phyloP scores from a whole-genome alignment of 2,888 invertebrate genomes.

The Asteroscopus sphinx region DNA sequence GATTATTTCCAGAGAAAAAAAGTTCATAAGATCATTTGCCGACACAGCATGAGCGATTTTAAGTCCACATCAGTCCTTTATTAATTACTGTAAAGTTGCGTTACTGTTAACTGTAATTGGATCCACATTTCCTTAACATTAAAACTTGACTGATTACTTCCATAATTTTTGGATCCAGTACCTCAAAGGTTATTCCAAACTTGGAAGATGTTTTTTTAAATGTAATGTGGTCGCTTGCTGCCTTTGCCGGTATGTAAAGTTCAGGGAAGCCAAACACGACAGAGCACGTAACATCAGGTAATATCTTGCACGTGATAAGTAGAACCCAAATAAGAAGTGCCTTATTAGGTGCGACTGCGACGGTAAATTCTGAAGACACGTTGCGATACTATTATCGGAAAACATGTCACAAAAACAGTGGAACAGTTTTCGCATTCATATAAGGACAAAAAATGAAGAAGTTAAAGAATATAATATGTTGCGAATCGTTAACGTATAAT shows the following conservation, averaged over 20 bases:
- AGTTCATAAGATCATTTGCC: no score
- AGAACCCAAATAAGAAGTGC: not conserved
- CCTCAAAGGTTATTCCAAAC: slow-evolving; percentile 39
- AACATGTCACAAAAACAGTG: not conserved
- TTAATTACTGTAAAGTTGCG: not conserved
- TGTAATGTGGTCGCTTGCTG: slow-evolving; percentile 34
- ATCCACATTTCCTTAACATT: slow-evolving; percentile 22
- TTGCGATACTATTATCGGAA: not conserved
- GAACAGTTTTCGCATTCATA: no score
- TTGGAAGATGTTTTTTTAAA: slow-evolving; percentile 34
- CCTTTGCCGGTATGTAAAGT: slow-evolving; percentile 24
- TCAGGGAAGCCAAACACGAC: slow-evolving; percentile 35
- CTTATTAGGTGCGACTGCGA: not conserved
- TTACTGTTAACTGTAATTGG: slow-evolving; percentile 29
- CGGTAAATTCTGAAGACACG: slow-evolving; percentile 1
- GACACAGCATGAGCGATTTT: no score
- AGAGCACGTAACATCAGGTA: slow-evolving; percentile 2
- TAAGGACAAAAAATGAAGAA: no score
- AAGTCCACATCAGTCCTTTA: not conserved
- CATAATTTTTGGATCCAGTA: slow-evolving; percentile 25
- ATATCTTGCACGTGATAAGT: slow-evolving; percentile 3
- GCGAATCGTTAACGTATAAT: no score
- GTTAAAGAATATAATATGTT: no score
- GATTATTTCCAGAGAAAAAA: no score
- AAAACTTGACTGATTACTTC: slow-evolving; percentile 34